These are phyloP conservation scores for Acleris cristana DNA, from an alignment of 2,888 invertebrate genomes.

Conservation along the genomic window DNA sequence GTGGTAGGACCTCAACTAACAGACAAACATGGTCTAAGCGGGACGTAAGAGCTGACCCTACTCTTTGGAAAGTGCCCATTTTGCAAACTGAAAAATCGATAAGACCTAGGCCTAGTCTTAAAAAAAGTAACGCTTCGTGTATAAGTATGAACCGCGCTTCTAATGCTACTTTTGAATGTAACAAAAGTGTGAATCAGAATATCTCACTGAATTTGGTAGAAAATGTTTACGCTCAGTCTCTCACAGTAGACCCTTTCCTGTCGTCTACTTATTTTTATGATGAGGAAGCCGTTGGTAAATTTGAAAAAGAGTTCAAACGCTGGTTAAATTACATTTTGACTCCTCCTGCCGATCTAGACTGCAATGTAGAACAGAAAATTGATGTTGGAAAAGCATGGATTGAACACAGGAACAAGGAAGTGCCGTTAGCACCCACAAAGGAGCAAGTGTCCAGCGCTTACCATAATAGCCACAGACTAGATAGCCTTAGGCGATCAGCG, in stretches of 20 bases:
- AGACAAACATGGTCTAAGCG: constrained; percentile 72
- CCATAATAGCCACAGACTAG: constrained; percentile 86
- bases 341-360: constrained; percentile 88
- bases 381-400: constrained; percentile 90
- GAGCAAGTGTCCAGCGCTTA: constrained; percentile 88
- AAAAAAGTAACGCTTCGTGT: constrained; percentile 52
- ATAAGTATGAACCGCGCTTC: constrained; percentile 40
- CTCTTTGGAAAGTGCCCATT: constrained; percentile 71
- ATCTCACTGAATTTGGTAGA: constrained; percentile 66
- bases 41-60: constrained; percentile 63
- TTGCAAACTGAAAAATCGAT: constrained; percentile 54
- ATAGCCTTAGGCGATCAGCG: constrained; percentile 87
- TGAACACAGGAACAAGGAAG: constrained; percentile 87
- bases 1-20: constrained; percentile 49
- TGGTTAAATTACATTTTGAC: constrained; percentile 92
- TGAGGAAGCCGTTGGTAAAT: constrained; percentile 86
- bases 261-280: constrained; percentile 87
- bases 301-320: constrained; percentile 88
- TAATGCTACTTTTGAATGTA: constrained; percentile 60
- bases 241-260: constrained; percentile 87
- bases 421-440: constrained; percentile 87
- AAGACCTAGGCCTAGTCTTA: constrained; percentile 54
- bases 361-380: constrained; percentile 84
- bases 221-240: constrained; percentile 75
- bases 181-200: constrained; percentile 74